These are phyloP conservation scores for Electrona antarctica DNA, from an alignment of 2,113 vertebrate species.

Conservation along the genomic window DNA sequence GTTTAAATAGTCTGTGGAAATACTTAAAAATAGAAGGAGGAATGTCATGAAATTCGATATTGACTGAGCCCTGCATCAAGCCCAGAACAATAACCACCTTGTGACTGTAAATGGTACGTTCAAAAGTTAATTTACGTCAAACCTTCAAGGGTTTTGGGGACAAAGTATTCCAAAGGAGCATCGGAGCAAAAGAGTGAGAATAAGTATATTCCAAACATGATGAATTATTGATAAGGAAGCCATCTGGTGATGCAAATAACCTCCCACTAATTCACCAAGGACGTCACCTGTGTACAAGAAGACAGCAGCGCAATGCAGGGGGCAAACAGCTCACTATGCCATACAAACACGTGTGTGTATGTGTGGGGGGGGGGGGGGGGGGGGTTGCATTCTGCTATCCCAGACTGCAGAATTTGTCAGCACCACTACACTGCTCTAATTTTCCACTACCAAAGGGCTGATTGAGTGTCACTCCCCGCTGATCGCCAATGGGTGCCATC, in stretches of 20 bases:
- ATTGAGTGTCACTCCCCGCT: too few species aligned
- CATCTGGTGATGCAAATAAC: constrained; percentile 67
- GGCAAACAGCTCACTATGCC: constrained; percentile 1
- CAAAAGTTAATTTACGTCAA: not conserved
- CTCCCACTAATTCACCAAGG: constrained; percentile 52
- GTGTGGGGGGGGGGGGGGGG: too few species aligned
- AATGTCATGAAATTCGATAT: too few species aligned
- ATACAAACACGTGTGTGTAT: not conserved
- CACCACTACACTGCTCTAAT: too few species aligned
- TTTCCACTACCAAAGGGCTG: too few species aligned
- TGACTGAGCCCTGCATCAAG: too few species aligned
- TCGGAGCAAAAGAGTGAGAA: constrained; percentile 18
- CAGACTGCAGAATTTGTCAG: too few species aligned
- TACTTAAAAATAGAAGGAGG: too few species aligned
- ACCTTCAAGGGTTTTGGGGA: not conserved
- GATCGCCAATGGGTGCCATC: too few species aligned
- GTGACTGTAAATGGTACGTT: constrained; percentile 31
- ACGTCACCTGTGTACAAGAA: constrained; percentile 42
- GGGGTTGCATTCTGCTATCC: too few species aligned
- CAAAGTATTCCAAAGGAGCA: constrained; percentile 2
- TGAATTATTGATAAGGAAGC: constrained; percentile 63
- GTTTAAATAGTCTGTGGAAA: too few species aligned
- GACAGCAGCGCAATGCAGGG: constrained; percentile 47
- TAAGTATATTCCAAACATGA: constrained; percentile 41
- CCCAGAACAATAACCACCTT: constrained; percentile 10